phyloP scores from a whole-genome alignment of 64 coral and sea anemone genomes.

The Montipora foliosa region DNA sequence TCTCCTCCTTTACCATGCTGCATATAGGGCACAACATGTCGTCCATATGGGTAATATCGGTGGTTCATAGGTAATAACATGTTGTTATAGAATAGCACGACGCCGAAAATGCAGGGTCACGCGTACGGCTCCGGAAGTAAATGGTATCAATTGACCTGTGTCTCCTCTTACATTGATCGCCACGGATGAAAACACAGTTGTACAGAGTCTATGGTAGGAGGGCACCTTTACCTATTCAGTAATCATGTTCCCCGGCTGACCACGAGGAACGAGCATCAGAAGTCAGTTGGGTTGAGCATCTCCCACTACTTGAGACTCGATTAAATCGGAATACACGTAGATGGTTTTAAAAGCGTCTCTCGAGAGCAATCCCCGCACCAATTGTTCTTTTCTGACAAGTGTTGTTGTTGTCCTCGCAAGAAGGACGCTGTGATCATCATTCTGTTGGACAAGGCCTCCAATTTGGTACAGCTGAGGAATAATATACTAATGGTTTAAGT shows the following conservation, averaged over 20 bases:
- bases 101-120: conserved; percentile 21
- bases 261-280: too few species aligned
- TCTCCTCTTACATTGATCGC: conserved; percentile 8
- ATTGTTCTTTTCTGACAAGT: neutral
- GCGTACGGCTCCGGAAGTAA: neutral
- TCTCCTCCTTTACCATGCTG: neutral
- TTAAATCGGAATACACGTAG: neutral
- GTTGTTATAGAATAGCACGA: conserved; percentile 2
- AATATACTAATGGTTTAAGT: neutral
- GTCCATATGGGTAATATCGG: neutral
- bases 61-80: neutral
- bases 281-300: too few species aligned
- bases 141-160: conserved; percentile 17
- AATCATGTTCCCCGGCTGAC: too few species aligned
- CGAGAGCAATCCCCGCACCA: neutral
- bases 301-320: neutral
- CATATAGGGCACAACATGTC: neutral
- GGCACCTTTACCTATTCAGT: neutral
- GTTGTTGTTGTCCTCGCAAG: neutral
- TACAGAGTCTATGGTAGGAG: neutral
- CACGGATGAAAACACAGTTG: too few species aligned
- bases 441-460: neutral
- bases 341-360: neutral
- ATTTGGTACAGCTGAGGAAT: neutral
- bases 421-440: neutral